Evolutionary conservation across 2,113 vertebrate species (phyloP).

Genomic region (Microtus richardsoni): DNA sequence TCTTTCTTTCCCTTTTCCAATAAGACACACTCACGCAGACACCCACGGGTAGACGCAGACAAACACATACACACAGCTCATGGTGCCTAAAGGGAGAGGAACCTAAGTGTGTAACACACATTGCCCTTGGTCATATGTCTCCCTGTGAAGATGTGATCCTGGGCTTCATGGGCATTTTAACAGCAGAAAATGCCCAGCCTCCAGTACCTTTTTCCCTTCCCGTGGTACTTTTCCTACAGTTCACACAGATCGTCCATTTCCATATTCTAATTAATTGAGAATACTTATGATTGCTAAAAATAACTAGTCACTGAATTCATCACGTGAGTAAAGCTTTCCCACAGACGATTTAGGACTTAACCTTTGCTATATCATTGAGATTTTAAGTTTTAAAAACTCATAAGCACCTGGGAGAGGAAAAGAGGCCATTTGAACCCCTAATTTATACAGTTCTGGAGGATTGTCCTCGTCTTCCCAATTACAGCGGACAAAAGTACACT

Average conservation of each 20-base stretch:
- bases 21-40: no score
- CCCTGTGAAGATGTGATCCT: background rate
- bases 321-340: background rate
- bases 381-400: constrained; percentile 19
- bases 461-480: constrained; percentile 5
- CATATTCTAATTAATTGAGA: background rate
- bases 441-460: background rate
- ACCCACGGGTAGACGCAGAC: background rate
- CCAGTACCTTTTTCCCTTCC: background rate
- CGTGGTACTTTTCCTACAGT: background rate
- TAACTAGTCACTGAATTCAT: background rate
- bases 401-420: background rate
- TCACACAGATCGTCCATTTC: background rate
- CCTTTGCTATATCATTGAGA: background rate
- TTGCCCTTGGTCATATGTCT: background rate
- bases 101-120: background rate
- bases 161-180: background rate
- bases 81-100: background rate
- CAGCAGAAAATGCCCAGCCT: no score
- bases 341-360: background rate
- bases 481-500: background rate
- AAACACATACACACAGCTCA: no score
- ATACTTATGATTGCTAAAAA: background rate
- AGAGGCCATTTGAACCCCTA: background rate
- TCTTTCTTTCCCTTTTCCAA: background rate